Conservation (phyloP, 2,113 vertebrate genomes). For the Notothenia coriiceps region DNA sequence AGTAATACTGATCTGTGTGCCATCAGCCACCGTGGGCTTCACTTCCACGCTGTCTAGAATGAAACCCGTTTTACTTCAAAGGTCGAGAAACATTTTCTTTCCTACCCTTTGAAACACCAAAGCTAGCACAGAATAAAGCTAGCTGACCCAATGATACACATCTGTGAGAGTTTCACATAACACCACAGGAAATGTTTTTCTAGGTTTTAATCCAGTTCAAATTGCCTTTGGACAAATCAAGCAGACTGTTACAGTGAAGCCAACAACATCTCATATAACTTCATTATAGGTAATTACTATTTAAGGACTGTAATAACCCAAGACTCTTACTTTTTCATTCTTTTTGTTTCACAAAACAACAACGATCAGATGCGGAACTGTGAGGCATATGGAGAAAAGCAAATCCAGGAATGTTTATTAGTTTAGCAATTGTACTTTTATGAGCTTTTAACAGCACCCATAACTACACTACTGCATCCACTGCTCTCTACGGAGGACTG, state of each 20-base stretch:
- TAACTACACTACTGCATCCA: slow-evolving; percentile 13
- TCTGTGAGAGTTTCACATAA: not conserved
- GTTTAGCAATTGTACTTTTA: slow-evolving; percentile 40
- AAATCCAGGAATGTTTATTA: slow-evolving; percentile 46
- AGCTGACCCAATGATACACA: slow-evolving; percentile 18
- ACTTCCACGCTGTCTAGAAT: slow-evolving; percentile 19
- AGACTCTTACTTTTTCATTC: slow-evolving; percentile 21
- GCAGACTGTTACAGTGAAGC: not conserved
- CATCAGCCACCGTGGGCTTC: slow-evolving; percentile 58
- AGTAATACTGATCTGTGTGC: slow-evolving; percentile 62
- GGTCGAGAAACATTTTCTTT: slow-evolving; percentile 59
- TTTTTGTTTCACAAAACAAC: slow-evolving; percentile 34
- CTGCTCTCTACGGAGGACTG: slow-evolving; percentile 11
- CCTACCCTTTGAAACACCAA: slow-evolving; percentile 25
- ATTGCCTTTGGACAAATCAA: slow-evolving; percentile 8
- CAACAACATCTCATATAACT: slow-evolving; percentile 42
- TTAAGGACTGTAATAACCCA: slow-evolving; percentile 12
- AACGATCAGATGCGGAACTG: slow-evolving; percentile 34
- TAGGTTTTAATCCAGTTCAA: not conserved
- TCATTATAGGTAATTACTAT: slow-evolving; percentile 25
- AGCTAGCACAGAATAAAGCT: slow-evolving; percentile 30
- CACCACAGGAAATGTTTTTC: slow-evolving; percentile 32
- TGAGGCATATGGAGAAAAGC: slow-evolving; percentile 30
- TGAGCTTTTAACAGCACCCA: slow-evolving; percentile 26
- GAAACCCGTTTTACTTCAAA: slow-evolving; percentile 35